Evolutionary conservation across 2,797 vertebrate genomes (phyloP).

Genomic region (Valencia hispanica): DNA sequence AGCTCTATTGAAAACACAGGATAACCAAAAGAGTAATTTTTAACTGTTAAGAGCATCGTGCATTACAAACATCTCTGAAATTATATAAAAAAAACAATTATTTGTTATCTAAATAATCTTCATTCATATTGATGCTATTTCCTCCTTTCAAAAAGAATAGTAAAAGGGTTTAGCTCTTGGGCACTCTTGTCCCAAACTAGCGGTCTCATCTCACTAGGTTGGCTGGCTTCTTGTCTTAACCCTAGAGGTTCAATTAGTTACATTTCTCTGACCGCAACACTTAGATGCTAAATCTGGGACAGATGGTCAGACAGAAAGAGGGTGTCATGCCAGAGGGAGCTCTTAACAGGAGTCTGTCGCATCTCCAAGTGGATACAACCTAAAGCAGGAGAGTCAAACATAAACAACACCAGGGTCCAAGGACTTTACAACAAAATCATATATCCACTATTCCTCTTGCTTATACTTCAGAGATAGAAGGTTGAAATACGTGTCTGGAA

Average conservation of each 20-base stretch:
- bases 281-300: constrained; percentile 79
- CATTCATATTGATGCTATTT: background rate
- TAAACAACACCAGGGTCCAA: constrained; percentile 5
- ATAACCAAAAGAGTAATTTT: background rate
- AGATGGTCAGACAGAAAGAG: constrained; percentile 67
- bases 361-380: constrained; percentile 38
- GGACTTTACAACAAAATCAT: background rate
- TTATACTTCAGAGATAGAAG: background rate
- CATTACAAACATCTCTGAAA: constrained; percentile 2
- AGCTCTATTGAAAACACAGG: background rate
- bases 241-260: constrained; percentile 81
- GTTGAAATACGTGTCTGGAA: background rate
- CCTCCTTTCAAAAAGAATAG: background rate
- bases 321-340: constrained; percentile 67
- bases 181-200: constrained; percentile 36
- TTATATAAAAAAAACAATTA: background rate
- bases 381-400: constrained; percentile 38
- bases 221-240: constrained; percentile 51
- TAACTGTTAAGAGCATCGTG: background rate
- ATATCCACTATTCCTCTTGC: background rate
- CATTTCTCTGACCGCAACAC: constrained; percentile 71
- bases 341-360: constrained; percentile 61
- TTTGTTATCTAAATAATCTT: background rate
- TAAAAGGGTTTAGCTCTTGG: constrained; percentile 25
- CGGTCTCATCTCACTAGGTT: constrained; percentile 32